phyloP scores from a whole-genome alignment of 2,888 invertebrate genomes.

The Chromoteleia sp. region DNA sequence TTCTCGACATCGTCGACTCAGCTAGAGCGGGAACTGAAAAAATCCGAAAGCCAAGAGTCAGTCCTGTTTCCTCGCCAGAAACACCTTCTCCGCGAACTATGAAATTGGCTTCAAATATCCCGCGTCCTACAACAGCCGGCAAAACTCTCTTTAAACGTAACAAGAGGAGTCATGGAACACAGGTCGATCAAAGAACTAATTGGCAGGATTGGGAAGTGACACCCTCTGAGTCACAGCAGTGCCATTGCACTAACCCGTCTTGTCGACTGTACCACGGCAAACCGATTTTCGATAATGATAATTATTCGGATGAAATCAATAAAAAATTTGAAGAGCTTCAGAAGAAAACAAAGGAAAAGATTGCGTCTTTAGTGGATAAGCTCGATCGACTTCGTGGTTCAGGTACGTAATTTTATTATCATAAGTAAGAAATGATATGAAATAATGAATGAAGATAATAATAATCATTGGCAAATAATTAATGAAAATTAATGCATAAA shows the following conservation, averaged over 20 bases:
- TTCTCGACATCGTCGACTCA: conserved; percentile 80
- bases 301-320: conserved; percentile 65
- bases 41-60: conserved; percentile 73
- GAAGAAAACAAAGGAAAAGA: conserved; percentile 86
- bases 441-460: too few relatives aligned
- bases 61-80: conserved; percentile 82
- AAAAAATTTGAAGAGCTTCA: conserved; percentile 86
- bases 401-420: conserved; percentile 16
- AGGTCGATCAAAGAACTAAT: neutral
- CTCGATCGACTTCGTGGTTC: conserved; percentile 86
- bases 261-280: conserved; percentile 76
- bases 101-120: conserved; percentile 80
- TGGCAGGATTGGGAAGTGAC: neutral
- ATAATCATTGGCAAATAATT: neutral
- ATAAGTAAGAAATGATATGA: too few relatives aligned
- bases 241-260: conserved; percentile 77
- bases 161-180: neutral
- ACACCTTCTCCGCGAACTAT: conserved; percentile 82
- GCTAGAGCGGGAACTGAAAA: conserved; percentile 74
- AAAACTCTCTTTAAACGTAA: conserved; percentile 70
- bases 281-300: conserved; percentile 39
- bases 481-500: too few relatives aligned
- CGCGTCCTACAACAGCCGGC: conserved; percentile 72
- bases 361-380: conserved; percentile 86
- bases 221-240: conserved; percentile 46